Evolutionary conservation across 92 coral and sea anemone species (phyloP), one percentile per base, ranked within the genome.

Genomic region (Hydrozoanthus gracilis): DNA sequence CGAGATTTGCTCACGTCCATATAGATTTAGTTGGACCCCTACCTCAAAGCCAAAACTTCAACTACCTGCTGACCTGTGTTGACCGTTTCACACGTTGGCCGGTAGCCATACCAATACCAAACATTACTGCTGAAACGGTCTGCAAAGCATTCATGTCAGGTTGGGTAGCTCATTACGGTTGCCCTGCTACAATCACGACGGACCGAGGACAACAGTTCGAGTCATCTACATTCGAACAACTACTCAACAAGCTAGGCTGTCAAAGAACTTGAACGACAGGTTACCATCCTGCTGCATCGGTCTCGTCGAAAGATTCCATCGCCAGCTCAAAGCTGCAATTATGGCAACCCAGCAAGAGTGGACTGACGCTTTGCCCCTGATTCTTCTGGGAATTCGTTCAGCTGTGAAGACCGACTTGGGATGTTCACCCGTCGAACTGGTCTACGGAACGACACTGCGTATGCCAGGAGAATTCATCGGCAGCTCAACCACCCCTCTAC

Each of bases 401-500:
- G 58, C 58, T 5, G 82, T 51, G 75, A 82, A 87, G 27, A 54
- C 0, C 78, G 86, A 6, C 83, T 70, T 54, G 69, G 51, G 44
- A 12, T 73, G 84, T 76, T 88, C 58, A 73, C 52, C 76, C 76
- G 58, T 11, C 11, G 58, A 52, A 52, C 5, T 52, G 58, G 58
- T 52, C 5, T 52, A 52, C 11, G 58, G 88, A 51, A 91, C 87
- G 18, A 83, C 91, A 3, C 79, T 91, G 48, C 88, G 89, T 54
- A 71, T 91, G 51, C 89, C 89, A 13, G 89, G 93, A n/a, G 86
- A 91, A 62, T 91, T 83, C 71, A 68, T 91, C 77, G 64, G 16
- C 73, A 60, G 88, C 35, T 47, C 35, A 5, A 66, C 73, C n/a
- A 6, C 78, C 7, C 20, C 51, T 15, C 85, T n/a, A n/a, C n/a